Conservation (phyloP, 2,888 invertebrate genomes). For the Pheosia gnoma region DNA sequence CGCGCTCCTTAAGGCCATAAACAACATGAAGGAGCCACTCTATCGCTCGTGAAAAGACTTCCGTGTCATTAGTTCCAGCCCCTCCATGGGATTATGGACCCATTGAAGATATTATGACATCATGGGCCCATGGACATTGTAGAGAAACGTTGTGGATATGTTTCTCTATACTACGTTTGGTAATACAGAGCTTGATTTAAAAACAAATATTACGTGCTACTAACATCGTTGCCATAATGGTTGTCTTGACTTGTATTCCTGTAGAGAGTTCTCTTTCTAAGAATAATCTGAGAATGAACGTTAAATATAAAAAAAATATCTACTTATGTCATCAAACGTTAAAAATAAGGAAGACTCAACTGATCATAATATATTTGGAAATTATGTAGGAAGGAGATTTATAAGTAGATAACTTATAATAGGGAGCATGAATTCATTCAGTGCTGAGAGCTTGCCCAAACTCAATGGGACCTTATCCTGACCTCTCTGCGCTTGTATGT, state of each 20-base stretch:
- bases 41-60: slow-evolving; percentile 37
- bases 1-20: slow-evolving; percentile 1
- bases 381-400: slow-evolving; percentile 6
- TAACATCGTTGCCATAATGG: too few relatives aligned
- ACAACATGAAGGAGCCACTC: slow-evolving; percentile 19
- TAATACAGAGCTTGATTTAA: too few relatives aligned
- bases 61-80: slow-evolving; percentile 30
- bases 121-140: background rate
- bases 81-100: slow-evolving; percentile 7
- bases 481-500: slow-evolving; percentile 7
- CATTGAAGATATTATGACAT: background rate
- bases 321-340: too few relatives aligned
- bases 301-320: too few relatives aligned
- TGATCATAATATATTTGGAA: background rate
- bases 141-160: background rate
- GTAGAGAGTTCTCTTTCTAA: too few relatives aligned
- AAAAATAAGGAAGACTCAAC: too few relatives aligned
- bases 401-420: slow-evolving; percentile 25
- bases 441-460: slow-evolving; percentile 13
- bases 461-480: slow-evolving; percentile 34
- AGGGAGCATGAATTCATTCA: slow-evolving; percentile 24
- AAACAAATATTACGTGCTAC: too few relatives aligned
- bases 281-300: too few relatives aligned
- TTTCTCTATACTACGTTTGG: background rate
- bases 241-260: too few relatives aligned